Evolutionary conservation across 1,140 invertebrate genomes (phyloP), one percentile per base, ranked within the genome.

Genomic region (Antheraea pernyi): DNA sequence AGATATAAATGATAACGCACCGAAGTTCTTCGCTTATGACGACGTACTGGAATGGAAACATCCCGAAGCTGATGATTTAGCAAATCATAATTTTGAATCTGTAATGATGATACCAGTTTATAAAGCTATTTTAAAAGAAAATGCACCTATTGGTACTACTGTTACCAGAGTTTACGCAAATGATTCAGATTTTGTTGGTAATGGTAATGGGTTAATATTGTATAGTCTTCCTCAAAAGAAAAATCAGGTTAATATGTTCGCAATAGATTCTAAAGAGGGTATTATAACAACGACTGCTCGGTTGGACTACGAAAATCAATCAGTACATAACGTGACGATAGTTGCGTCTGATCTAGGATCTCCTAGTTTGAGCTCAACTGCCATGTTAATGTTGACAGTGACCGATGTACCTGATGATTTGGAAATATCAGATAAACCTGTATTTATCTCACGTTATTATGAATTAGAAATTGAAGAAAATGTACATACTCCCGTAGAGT

Each of bases 281-380:
- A 93, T 95, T 0, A 94, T 98, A 5, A 97, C 95, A 10, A 97
- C 96, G 0, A 94, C 95, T 6, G 94, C 94, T 0, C 94, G 93
- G 73, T 92, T 98, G 30, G 96, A 97, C 80, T 97, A 96, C 76
- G 96, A 97, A 86, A 92, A 81, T 36, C 93, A 95, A 74, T 91
- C 89, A 37, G 83, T 92, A 16, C 95, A 97, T 79, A 97, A 97
- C 84, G 91, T 98, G 0, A 96, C 96, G 0, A 94, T 98, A 0
- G 94, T 97, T 7, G 97, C 97, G 0, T 97, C 96, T 0, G 97
- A 98, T 92, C 91, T 97, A 19, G 97, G 97, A 0, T 96, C 95
- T 37, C 97, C 97, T 0, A 96, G 96, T 74, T 85, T 97, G 9
- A 97, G 96, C 65, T 96, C 97, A 0, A 95, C 95, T 0, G 97